phyloP scores from a whole-genome alignment of 2,797 vertebrate species.

The Chelonia mydas region DNA sequence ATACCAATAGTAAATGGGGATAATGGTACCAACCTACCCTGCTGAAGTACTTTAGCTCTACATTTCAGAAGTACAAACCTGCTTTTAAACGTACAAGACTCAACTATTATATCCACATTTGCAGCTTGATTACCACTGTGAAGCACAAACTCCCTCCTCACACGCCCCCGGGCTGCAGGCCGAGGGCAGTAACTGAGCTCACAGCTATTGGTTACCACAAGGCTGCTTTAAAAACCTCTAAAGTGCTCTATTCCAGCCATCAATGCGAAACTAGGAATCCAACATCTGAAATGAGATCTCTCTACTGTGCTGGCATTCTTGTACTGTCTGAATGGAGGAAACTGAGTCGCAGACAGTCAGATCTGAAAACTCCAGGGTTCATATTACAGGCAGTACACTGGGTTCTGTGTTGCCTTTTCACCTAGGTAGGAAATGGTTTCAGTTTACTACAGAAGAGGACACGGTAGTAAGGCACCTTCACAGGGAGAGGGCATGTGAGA shows the following conservation, averaged over 20 bases:
- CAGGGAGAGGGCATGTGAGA: fast-evolving
- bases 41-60: not conserved
- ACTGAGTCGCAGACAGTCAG: not conserved
- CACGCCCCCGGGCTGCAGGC: not conserved
- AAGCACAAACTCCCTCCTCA: not conserved
- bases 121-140: not conserved
- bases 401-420: not conserved
- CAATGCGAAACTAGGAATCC: not conserved
- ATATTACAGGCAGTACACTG: fast-evolving
- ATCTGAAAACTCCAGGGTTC: fast-evolving
- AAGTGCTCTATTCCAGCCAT: not conserved
- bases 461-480: fast-evolving
- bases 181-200: not conserved
- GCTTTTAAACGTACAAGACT: not conserved
- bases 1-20: not conserved
- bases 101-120: not conserved
- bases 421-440: not conserved
- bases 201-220: fast-evolving
- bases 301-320: not conserved
- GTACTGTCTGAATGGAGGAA: not conserved
- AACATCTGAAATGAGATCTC: fast-evolving
- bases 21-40: not conserved
- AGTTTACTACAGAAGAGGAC: not conserved
- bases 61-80: not conserved
- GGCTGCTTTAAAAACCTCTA: not conserved